Conservation (phyloP, 2,888 invertebrate genomes). For the Lucinisca nassula region DNA sequence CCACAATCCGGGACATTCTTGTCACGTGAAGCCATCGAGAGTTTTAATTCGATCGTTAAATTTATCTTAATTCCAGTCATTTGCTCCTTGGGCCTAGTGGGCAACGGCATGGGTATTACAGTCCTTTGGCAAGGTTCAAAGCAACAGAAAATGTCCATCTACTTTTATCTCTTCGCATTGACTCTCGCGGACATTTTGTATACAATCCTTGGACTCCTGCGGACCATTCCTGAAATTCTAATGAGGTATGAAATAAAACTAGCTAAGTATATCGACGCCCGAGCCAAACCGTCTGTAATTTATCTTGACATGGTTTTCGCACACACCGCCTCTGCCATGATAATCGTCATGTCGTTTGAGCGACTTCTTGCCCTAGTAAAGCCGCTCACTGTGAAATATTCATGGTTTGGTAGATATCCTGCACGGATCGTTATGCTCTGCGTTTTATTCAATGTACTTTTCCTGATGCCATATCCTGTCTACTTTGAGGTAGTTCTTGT, state of each 20-base stretch:
- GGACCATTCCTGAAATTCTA: slow-evolving; percentile 39
- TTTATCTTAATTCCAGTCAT: slow-evolving; percentile 36
- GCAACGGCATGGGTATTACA: slow-evolving; percentile 34
- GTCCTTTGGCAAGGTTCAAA: slow-evolving; percentile 44
- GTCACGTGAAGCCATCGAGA: slow-evolving; percentile 25
- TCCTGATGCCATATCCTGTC: slow-evolving; percentile 44
- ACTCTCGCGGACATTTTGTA: slow-evolving; percentile 47
- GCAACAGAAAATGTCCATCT: slow-evolving; percentile 45
- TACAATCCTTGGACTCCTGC: slow-evolving; percentile 31
- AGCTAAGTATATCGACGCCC: slow-evolving; percentile 48
- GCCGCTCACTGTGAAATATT: slow-evolving; percentile 42
- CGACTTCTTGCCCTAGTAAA: slow-evolving; percentile 33
- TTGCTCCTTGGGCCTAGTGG: slow-evolving; percentile 41
- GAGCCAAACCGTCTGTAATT: slow-evolving; percentile 49
- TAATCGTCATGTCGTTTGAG: slow-evolving; percentile 57
- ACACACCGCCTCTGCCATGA: slow-evolving; percentile 31
- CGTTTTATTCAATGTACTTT: slow-evolving; percentile 35
- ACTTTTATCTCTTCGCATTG: slow-evolving; percentile 43
- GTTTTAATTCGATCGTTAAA: slow-evolving; percentile 37
- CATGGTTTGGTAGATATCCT: slow-evolving; percentile 40
- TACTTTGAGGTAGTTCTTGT: slow-evolving; percentile 40
- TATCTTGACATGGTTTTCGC: slow-evolving; percentile 54
- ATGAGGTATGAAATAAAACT: slow-evolving; percentile 32
- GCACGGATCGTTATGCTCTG: slow-evolving; percentile 19
- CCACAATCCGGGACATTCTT: too few relatives aligned